These are phyloP conservation scores for Unio delphinus DNA, from an alignment of 2,888 invertebrate species.

Conservation along the genomic window DNA sequence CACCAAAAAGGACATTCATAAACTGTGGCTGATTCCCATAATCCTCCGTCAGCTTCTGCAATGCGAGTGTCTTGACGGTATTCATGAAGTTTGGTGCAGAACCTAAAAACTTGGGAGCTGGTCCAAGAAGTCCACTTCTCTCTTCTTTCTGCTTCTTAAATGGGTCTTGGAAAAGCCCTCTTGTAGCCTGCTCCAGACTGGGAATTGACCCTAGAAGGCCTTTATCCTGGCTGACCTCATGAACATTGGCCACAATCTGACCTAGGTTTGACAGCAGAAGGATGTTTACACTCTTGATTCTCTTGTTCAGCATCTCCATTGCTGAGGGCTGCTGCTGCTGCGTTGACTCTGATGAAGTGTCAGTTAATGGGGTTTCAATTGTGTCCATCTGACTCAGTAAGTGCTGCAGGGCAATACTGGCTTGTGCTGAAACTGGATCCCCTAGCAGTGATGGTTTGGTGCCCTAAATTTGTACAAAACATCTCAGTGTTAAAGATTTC, in stretches of 20 bases:
- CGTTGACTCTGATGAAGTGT: not conserved
- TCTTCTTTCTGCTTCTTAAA: not conserved
- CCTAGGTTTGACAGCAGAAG: slow-evolving; percentile 55
- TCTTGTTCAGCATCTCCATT: slow-evolving; percentile 18
- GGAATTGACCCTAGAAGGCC: slow-evolving; percentile 20
- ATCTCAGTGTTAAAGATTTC: not conserved
- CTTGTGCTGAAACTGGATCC: slow-evolving; percentile 65
- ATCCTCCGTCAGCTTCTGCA: slow-evolving; percentile 24
- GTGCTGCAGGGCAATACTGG: slow-evolving; percentile 71
- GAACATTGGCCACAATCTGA: slow-evolving; percentile 49
- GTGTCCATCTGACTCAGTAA: slow-evolving; percentile 55
- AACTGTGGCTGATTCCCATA: slow-evolving; percentile 4
- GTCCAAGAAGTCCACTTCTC: slow-evolving; percentile 1
- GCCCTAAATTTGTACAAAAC: slow-evolving; percentile 3
- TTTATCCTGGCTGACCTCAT: slow-evolving; percentile 19
- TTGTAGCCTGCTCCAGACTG: slow-evolving; percentile 3
- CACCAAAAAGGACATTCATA: slow-evolving; percentile 25
- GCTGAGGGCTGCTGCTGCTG: slow-evolving; percentile 8
- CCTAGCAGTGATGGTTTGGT: slow-evolving; percentile 68
- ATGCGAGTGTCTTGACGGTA: slow-evolving; percentile 32
- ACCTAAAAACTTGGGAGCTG: not conserved
- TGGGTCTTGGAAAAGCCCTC: not conserved
- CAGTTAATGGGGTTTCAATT: slow-evolving; percentile 6
- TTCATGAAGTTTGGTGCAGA: slow-evolving; percentile 37
- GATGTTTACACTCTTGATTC: slow-evolving; percentile 46